phyloP scores from a whole-genome alignment of 2,113 vertebrate species.

The Megaleporinus macrocephalus region DNA sequence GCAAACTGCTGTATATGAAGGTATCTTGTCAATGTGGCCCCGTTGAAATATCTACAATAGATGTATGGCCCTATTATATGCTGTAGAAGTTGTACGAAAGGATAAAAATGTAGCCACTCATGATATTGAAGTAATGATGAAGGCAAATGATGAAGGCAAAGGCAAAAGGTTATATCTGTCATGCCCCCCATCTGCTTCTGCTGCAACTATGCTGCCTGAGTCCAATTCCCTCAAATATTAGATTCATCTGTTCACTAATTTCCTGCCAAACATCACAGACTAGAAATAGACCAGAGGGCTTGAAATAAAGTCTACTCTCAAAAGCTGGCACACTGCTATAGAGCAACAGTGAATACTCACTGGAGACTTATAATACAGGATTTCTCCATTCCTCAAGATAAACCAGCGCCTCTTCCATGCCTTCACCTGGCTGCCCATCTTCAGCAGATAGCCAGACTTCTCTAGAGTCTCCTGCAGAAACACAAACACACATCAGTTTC shows the following conservation, averaged over 20 bases:
- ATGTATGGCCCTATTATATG: too few species aligned
- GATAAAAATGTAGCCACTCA: too few species aligned
- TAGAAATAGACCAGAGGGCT: background rate
- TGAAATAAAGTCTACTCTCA: constrained; percentile 22
- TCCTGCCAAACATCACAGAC: background rate
- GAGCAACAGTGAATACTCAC: constrained; percentile 73
- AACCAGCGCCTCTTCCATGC: constrained; percentile 92
- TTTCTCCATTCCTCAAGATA: constrained; percentile 86
- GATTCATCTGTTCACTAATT: background rate
- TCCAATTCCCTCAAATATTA: background rate
- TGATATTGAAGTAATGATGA: too few species aligned
- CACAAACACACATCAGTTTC: background rate
- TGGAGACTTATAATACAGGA: constrained; percentile 90
- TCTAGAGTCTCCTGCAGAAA: constrained; percentile 82
- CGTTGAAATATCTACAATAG: too few species aligned
- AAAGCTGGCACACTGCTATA: background rate
- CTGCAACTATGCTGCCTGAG: background rate
- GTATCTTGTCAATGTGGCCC: too few species aligned
- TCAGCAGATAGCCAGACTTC: constrained; percentile 89
- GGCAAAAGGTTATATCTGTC: background rate
- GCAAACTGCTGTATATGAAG: too few species aligned
- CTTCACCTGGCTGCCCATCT: constrained; percentile 88
- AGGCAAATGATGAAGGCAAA: too few species aligned
- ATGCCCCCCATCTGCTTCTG: background rate
- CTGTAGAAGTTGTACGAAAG: too few species aligned